Base-by-base conservation (phyloP, 2,113 vertebrate species). In the Heterochromis multidens region DNA sequence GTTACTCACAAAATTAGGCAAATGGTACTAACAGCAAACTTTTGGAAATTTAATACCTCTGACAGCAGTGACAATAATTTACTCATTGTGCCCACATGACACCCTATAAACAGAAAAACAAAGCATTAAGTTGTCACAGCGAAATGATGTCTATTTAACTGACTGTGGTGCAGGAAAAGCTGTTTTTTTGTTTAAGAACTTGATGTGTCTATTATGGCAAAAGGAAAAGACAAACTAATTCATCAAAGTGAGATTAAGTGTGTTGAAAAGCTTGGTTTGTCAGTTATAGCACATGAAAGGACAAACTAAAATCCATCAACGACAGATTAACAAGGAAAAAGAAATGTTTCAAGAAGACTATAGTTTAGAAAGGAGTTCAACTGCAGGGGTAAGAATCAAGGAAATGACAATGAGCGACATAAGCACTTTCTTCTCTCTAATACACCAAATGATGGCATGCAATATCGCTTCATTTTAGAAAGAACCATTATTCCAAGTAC, bases 1-100 rank as follows among this genome's bases (percentile, higher is more conserved):
- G 85, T 80, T 82, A 91, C 88, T 93, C 90, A 91, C 87, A 84
- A 89, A 95, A 95, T 95, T 95, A 96, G 93, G 90, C 79, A 93
- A 95, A 91, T 82, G 88, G 82, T 60, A 90, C 93, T 90, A 95
- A 92, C 74, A 59, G 82, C 1, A 92, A 95, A 95, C 89, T 92
- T 94, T 91, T 84, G 54, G 88, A 92, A 91, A 92, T 93, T 79
- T 92, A 94, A 94, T 94, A 90, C 90, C 87, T 89, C 88, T 72
- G 91, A 95, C 91, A 93, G 93, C 89, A 89, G 83, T 86, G 90
- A 93, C 91, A 92, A 93, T 95, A 92, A 95, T 95, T 95, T 95
- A 94, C 85, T 93, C 89, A 88, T 87, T 84, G 87, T 93, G 93
- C 89, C 92, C 90, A 91, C 92, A 95, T 91, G 93, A 94, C 83